Evolutionary conservation across 2,888 invertebrate species (phyloP), one percentile per base, ranked within the genome.

Genomic region (Zaprionus lineosus): DNA sequence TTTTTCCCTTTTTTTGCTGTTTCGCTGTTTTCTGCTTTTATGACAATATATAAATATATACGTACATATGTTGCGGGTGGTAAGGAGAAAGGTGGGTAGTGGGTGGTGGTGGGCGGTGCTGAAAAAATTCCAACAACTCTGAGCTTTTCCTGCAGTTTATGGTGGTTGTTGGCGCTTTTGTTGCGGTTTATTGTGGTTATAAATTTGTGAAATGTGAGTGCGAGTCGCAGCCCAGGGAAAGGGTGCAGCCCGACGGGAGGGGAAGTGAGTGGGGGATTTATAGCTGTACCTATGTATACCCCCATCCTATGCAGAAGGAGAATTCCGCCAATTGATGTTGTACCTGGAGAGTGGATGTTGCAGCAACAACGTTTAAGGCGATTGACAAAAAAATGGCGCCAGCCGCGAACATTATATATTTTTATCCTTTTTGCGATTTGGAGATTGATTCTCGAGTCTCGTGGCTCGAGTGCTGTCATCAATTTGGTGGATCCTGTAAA

Each of bases 141-240:
- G 40, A 50, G 51, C n/a, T 31, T 44, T 36, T 39, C 33, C 48
- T 68, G 68, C 69, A 64, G 43, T 68, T 68, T 68, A 68, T 68
- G 59, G 69, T 40, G 36, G 31, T 31, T 57, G 53, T 63, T 50
- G 68, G 50, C 51, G 69, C 55, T 48, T 46, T 64, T 69, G 59
- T 68, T 68, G 64, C 68, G 59, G 55, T 69, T 68, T 68, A 68
- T 68, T 68, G 69, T 58, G 64, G 69, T 51, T 68, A 64, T 68
- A 68, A 64, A 68, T 64, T 55, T 66, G 44, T 47, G 50, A 50
- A 40, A 31, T 26, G 55, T 24, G 59, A 19, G 28, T 24, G 59
- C 34, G 28, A 40, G 21, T 44, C 33, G 18, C 21, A 44, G 28
- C 19, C 46, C 41, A 48, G 8, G 19, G 41, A 28, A 28, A 40